Base-by-base conservation (phyloP, 2,113 vertebrate genomes). In the Bucco capensis region DNA sequence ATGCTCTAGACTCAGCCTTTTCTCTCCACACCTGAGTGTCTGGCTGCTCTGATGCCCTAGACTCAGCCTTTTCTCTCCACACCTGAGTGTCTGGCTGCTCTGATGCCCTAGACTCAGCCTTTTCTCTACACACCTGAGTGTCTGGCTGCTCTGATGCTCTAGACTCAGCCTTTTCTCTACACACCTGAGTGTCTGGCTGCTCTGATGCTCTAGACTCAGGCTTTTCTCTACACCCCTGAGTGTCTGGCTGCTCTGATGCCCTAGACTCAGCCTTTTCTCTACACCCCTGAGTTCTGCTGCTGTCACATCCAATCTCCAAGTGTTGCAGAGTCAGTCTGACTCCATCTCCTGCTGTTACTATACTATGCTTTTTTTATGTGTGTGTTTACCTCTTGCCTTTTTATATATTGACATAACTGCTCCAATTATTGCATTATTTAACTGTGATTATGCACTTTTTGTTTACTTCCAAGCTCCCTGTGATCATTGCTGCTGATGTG, bases 351-450 rank as follows among this genome's bases (percentile, higher is more conserved):
- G 42, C 56, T 88, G 7, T 75, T 56, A 40, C 10, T 42, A 46
- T 13, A 23, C n/a, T 33, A 10, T 67, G 17, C 9, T 35, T 22
- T 64, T 11, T 14, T 16, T 31, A 58, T 30, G 23, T 50, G 13
- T 92, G 31, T 50, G 47, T 37, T 93, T 86, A 37, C 78, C 31
- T 88, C 81, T 35, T 85, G 64, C 83, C 82, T 91, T 89, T 88
- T 64, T 76, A 70, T 84, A 83, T 6, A 4, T 67, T 57, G 60
- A 56, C 35, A 6, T 79, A 93, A 95, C 88, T 65, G 25, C 58
- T 92, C 30, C 69, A 85, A 84, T 94, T 92, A 93, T 64, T 35
- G 76, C 89, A 61, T 92, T 93, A 35, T 89, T 94, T 90, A 58
- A 56, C 65, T 87, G 35, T 77, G n/a, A 72, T 93, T 78, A 73